These are phyloP conservation scores for Napeogenes inachia DNA, from an alignment of 2,888 invertebrate genomes.

Conservation along the genomic window DNA sequence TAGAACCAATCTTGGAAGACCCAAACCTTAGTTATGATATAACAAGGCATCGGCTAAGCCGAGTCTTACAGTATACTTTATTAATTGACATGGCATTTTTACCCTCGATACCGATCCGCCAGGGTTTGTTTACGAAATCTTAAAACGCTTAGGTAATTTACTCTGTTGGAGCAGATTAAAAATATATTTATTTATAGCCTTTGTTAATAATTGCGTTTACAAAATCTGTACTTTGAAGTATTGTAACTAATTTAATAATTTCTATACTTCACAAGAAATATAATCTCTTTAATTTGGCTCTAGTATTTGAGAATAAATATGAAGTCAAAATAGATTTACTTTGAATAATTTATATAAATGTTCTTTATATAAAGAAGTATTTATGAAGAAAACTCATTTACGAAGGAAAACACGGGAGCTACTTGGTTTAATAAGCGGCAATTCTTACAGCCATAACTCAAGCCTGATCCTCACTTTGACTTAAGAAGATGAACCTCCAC, in stretches of 20 bases:
- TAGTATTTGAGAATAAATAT: too few species aligned
- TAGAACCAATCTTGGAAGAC: conserved; percentile 40
- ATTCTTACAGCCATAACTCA: conserved; percentile 59
- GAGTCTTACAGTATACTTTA: conserved; percentile 63
- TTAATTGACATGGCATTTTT: conserved; percentile 72
- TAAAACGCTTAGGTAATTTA: conserved; percentile 5
- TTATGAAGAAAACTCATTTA: conserved; percentile 1
- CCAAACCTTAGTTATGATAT: conserved; percentile 66
- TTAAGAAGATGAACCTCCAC: conserved; percentile 59
- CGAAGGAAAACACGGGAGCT: conserved; percentile 10
- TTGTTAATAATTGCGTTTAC: not conserved
- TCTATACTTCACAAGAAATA: too few species aligned
- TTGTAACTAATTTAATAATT: too few species aligned
- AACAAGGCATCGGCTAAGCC: conserved; percentile 67
- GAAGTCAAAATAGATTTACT: not conserved
- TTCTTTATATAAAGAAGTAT: not conserved
- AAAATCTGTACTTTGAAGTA: not conserved
- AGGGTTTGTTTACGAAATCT: conserved; percentile 24
- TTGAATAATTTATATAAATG: not conserved
- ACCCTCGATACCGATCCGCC: conserved; percentile 31
- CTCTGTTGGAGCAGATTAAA: not conserved
- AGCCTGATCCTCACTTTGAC: conserved; percentile 63
- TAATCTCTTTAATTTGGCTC: too few species aligned
- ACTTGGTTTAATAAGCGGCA: conserved; percentile 56
- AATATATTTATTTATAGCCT: not conserved